Evolutionary conservation across 1,140 invertebrate genomes (phyloP), one percentile per base, ranked within the genome.

Genomic region (Aphaenogaster ashmeadi): DNA sequence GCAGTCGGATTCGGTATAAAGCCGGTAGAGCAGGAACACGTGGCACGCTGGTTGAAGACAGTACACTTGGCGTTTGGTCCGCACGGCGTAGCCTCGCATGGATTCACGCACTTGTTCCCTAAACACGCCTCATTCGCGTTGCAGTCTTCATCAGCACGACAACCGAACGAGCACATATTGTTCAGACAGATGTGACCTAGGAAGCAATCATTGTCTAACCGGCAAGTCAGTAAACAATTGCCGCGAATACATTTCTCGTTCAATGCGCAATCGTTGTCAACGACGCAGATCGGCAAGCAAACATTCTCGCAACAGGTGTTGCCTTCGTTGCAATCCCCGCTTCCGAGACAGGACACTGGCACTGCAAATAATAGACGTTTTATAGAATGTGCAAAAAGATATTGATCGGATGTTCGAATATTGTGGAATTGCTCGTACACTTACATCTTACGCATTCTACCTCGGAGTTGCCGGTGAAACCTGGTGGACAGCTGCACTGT

Each of bases 171-270:
- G 91, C 98, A 99, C 94, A 97, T 97, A 91, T 98, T 98, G 88
- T 97, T 96, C 41, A 98, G 94, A 92, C 98, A 99, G 88, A 99
- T 98, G 91, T 99, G 98, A 13, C 98, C 98, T 13, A 98, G 95
- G 96, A 98, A 98, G 92, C 98, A 99, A 91, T 99, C 98, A 89
- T 98, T 98, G 93, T 99, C 98, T 1, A 98, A 96, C 72, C 98
- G 96, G 91, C 98, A 99, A 2, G 98, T 99, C 41, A 99, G 95
- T 79, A 98, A 96, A 92, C 98, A 99, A 90, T 97, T 97, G 77
- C 97, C 97, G 91, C 96, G 96, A 5, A 98, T 95, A 95, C 98
- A 99, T 95, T 98, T 98, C 94, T 99, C 98, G 93, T 99, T 99
- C 69, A 98, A 96, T n/a, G 98, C 98, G 94, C 98, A 99, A 78